These are phyloP conservation scores for Brachystomella parvula DNA, from an alignment of 1,140 invertebrate species.

Conservation along the genomic window DNA sequence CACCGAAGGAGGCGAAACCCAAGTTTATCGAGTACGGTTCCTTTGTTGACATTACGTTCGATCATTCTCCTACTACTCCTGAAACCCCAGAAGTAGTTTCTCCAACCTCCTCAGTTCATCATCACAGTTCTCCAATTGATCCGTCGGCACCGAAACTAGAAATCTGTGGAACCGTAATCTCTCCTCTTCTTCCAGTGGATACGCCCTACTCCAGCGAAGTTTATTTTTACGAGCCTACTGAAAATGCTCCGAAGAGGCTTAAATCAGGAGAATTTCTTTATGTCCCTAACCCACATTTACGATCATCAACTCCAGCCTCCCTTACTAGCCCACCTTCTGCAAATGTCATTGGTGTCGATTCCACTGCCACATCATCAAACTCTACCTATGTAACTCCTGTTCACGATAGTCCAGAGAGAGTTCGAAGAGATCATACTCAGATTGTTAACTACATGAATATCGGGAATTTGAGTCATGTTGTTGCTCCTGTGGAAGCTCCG, in stretches of 20 bases:
- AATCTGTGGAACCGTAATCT: not conserved
- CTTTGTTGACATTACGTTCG: constrained; percentile 22
- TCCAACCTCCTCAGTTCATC: not conserved
- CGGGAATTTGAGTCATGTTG: not conserved
- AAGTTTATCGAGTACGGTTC: not conserved
- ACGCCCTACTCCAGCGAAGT: not conserved
- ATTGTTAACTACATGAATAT: not conserved
- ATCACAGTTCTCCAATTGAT: constrained; percentile 12
- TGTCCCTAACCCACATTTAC: no score
- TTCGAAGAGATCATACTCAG: not conserved
- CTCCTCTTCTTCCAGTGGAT: not conserved
- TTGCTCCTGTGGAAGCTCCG: not conserved
- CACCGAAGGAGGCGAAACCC: not conserved
- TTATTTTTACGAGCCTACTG: not conserved
- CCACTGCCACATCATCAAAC: no score
- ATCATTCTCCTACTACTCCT: constrained; percentile 1
- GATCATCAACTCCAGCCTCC: no score
- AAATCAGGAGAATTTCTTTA: not conserved
- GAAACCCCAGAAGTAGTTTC: not conserved
- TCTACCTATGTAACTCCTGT: no score
- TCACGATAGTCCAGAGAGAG: not conserved
- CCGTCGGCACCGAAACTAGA: not conserved
- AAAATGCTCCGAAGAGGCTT: not conserved
- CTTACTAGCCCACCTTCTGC: not conserved
- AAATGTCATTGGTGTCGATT: no score